phyloP scores from a whole-genome alignment of 2,797 vertebrate species.

The Poeciliopsis infans region DNA sequence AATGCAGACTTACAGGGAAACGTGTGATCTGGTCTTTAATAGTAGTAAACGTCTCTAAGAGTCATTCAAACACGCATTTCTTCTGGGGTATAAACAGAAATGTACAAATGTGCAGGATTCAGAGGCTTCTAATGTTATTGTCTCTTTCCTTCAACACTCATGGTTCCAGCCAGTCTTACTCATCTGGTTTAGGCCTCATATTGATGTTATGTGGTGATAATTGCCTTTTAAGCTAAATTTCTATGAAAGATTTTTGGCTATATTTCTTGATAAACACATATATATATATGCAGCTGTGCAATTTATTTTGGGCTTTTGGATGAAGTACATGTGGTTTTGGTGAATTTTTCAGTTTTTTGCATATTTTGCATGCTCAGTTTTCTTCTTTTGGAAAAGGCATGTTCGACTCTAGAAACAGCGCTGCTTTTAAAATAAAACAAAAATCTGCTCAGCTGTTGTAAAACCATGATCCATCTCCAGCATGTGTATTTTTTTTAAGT shows the following conservation, averaged over 20 bases:
- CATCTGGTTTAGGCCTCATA: slow-evolving; percentile 32
- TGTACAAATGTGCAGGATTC: background rate
- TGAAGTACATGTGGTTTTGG: background rate
- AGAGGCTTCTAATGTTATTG: background rate
- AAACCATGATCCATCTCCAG: background rate
- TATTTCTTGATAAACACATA: background rate
- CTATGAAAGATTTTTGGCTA: background rate
- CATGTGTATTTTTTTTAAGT: background rate
- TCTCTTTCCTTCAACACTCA: background rate
- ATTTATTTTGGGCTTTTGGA: background rate
- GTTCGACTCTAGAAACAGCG: background rate
- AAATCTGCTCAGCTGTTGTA: background rate
- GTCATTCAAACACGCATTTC: slow-evolving; percentile 8
- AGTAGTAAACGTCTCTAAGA: background rate
- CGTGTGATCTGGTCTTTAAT: slow-evolving; percentile 47
- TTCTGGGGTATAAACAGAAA: slow-evolving; percentile 9
- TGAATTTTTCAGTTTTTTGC: background rate
- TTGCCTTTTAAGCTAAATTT: background rate
- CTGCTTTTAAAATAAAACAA: background rate
- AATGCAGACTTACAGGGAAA: slow-evolving; percentile 63
- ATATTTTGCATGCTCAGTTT: background rate
- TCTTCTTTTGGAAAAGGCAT: background rate
- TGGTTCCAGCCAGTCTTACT: slow-evolving; percentile 14
- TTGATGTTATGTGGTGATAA: slow-evolving; percentile 8
- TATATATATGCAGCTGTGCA: background rate